Conservation (phyloP, 2,888 invertebrate genomes). For the Bruchidius siliquastri region DNA sequence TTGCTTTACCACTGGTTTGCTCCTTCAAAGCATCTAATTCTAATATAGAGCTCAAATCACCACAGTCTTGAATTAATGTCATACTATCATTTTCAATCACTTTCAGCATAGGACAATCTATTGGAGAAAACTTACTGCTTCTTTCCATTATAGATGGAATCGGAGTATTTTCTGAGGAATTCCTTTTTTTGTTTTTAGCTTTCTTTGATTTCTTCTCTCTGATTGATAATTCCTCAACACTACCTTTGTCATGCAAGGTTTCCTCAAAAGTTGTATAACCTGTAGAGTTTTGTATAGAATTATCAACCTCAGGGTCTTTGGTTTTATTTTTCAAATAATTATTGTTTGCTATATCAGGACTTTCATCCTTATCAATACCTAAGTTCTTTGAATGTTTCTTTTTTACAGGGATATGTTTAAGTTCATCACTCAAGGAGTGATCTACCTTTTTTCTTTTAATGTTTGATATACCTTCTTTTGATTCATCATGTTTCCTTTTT, state of each 20-base stretch:
- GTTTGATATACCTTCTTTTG: neutral
- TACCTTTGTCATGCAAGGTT: neutral
- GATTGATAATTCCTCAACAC: neutral
- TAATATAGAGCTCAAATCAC: neutral
- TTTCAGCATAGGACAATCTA: neutral
- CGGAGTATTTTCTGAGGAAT: neutral
- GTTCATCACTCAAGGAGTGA: neutral
- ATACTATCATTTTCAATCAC: neutral
- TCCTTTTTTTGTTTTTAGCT: neutral
- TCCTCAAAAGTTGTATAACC: neutral
- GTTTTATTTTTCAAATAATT: neutral
- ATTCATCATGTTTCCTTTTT: conserved; percentile 4
- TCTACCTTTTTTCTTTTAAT: neutral
- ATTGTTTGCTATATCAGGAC: neutral
- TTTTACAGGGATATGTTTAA: neutral
- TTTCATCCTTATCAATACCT: neutral
- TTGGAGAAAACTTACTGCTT: neutral
- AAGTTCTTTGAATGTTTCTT: neutral
- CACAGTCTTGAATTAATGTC: neutral
- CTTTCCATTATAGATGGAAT: neutral
- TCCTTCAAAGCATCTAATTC: neutral
- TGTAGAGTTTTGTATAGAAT: neutral
- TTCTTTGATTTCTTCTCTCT: neutral
- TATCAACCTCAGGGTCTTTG: neutral
- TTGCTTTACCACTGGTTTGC: neutral